Base-by-base conservation (phyloP, 2,888 invertebrate species). In the Pollenia amentaria region DNA sequence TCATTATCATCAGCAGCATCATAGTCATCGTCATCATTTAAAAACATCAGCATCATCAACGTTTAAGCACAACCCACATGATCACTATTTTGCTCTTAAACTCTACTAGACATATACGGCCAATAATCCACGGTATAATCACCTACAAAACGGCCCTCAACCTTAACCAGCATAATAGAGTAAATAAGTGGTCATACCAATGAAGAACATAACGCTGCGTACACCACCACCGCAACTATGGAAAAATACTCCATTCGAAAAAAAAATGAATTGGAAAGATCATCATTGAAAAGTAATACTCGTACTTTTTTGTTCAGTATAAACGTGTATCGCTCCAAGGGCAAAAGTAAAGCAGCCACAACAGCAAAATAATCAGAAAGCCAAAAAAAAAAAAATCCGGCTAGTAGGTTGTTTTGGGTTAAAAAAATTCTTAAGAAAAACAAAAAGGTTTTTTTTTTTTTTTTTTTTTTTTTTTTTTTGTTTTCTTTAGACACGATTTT, bases 301-400 rank as follows among this genome's bases (percentile, higher is more conserved):
- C 84, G 51, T 44, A 75, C 64, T 53, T 65, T n/a, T 29, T 29
- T 29, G 29, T 29, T 29, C 21, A 44, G n/a, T 53, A 64, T 81
- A 87, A 89, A 88, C 88, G 88, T 88, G 88, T 88, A 78, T 88
- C 87, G 91, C 90, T 92, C 90, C 91, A 92, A 92, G 92, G 91
- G 91, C 91, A 85, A 76, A 64, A 75, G 42, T 65, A 83, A 76
- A 78, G 18, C 78, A 78, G 60, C 21, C 55, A 55, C 29, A 64
- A 72, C 67, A 81, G 55, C 48, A 38, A 65, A 18, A 65, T 67
- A 64, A 67, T 77, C 11, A 40, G 18, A 77, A 73, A 85, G 11
- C 12, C n/a, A 12, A 70, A 89, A 88, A 89, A 87, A 89, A 88
- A 89, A 89, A 89, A 75, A 51, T 73, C 75, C 64, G 70, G n/a